These are phyloP conservation scores for Phengaris arion DNA, from an alignment of 2,888 invertebrate genomes.

Conservation along the genomic window DNA sequence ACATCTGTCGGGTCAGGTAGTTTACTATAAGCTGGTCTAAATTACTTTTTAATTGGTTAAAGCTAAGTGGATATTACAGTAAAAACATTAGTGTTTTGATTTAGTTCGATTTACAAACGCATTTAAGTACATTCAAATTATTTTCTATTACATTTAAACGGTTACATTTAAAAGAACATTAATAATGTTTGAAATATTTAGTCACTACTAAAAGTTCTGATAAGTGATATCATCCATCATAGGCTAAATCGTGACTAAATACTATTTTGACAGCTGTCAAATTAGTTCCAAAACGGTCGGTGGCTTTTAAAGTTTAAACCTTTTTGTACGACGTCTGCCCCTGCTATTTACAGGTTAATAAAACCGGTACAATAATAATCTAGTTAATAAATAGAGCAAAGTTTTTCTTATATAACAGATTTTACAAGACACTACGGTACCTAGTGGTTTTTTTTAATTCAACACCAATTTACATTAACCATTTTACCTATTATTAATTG, in stretches of 20 bases:
- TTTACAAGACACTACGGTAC: too few species aligned
- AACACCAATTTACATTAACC: too few species aligned
- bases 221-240: constrained; percentile 16
- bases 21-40: too few species aligned
- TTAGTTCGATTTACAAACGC: neutral
- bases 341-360: neutral
- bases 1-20: too few species aligned
- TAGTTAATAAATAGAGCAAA: neutral
- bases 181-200: constrained; percentile 16
- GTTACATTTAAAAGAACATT: constrained; percentile 18
- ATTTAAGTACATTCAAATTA: neutral
- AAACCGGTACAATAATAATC: neutral
- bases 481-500: too few species aligned
- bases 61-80: neutral
- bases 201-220: constrained; percentile 21
- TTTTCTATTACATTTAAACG: neutral
- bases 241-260: constrained; percentile 38
- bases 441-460: too few species aligned
- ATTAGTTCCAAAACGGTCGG: constrained; percentile 51
- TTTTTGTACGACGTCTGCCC: constrained; percentile 23
- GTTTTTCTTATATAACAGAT: neutral
- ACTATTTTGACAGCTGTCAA: constrained; percentile 73
- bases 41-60: too few species aligned
- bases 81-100: neutral
- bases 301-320: constrained; percentile 38